Evolutionary conservation across 1,140 invertebrate genomes (phyloP).

Genomic region (Drosophila sp.): DNA sequence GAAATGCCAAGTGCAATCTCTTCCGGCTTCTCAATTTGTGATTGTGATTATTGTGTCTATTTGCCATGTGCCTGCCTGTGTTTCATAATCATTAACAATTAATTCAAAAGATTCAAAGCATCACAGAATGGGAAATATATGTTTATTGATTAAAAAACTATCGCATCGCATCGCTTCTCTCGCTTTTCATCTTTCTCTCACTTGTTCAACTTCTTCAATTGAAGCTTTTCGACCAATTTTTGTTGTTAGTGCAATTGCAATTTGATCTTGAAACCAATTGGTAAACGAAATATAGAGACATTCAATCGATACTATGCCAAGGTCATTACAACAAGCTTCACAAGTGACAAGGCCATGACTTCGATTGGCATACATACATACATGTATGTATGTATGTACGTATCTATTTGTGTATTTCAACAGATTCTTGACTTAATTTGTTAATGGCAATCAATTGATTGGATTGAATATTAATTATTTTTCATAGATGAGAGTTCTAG

Average conservation of each 20-base stretch:
- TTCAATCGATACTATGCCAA: not conserved
- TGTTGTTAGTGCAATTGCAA: not conserved
- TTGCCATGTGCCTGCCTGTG: constrained; percentile 23
- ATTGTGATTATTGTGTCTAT: constrained; percentile 2
- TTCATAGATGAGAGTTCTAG: not conserved
- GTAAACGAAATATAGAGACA: not conserved
- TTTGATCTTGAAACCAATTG: constrained; percentile 8
- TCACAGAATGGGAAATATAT: constrained; percentile 5
- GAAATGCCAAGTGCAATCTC: constrained; percentile 23
- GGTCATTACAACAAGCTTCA: not conserved
- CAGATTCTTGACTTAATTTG: not conserved
- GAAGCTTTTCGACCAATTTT: not conserved
- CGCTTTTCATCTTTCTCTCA: not conserved
- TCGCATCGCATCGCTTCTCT: not conserved
- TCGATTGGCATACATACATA: not conserved
- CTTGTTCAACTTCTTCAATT: constrained; percentile 6
- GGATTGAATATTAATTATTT: not conserved
- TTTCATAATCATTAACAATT: constrained; percentile 15
- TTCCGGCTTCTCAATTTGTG: constrained; percentile 58
- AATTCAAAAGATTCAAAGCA: constrained; percentile 9
- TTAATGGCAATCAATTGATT: not conserved
- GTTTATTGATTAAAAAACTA: not conserved
- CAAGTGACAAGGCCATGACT: not conserved
- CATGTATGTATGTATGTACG: not conserved
- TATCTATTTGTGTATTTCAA: no score